These are phyloP conservation scores for Rhagoletis zephyria DNA, from an alignment of 1,140 invertebrate genomes.

Conservation along the genomic window DNA sequence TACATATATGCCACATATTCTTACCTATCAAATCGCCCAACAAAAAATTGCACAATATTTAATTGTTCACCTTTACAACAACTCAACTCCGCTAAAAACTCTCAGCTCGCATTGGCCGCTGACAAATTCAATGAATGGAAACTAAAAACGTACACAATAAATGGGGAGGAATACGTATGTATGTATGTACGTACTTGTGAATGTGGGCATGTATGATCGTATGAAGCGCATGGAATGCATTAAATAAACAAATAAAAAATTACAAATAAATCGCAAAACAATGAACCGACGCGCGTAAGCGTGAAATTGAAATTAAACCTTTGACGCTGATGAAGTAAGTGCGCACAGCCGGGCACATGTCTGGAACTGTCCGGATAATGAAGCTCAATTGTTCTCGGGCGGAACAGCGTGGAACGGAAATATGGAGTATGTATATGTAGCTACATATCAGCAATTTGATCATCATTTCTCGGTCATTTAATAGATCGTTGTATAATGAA, in stretches of 20 bases:
- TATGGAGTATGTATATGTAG: not conserved
- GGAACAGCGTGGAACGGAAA: not conserved
- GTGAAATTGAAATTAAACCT: slow-evolving; percentile 51
- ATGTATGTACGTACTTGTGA: not conserved
- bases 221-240: not conserved
- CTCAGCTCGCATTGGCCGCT: not conserved
- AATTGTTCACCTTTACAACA: slow-evolving; percentile 36
- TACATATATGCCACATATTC: not conserved
- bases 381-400: slow-evolving; percentile 37
- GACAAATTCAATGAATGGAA: slow-evolving; percentile 48
- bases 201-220: not conserved
- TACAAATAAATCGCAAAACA: slow-evolving; percentile 36
- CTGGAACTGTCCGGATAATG: slow-evolving; percentile 13
- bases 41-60: slow-evolving; percentile 5
- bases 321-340: slow-evolving; percentile 42
- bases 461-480: not conserved
- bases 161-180: not conserved
- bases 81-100: slow-evolving; percentile 5
- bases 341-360: slow-evolving; percentile 41
- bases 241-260: slow-evolving; percentile 19
- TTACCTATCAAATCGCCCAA: not conserved
- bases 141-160: slow-evolving; percentile 25
- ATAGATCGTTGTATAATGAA: too few relatives aligned
- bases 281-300: slow-evolving; percentile 40
- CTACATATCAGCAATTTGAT: not conserved